A percentile compares a stretch with the other conserved stretches of the same genome.
These are phyloP conservation scores for Teleopsis dalmanni DNA, from an alignment of 1,140 invertebrate genomes.

Conservation along the genomic window DNA sequence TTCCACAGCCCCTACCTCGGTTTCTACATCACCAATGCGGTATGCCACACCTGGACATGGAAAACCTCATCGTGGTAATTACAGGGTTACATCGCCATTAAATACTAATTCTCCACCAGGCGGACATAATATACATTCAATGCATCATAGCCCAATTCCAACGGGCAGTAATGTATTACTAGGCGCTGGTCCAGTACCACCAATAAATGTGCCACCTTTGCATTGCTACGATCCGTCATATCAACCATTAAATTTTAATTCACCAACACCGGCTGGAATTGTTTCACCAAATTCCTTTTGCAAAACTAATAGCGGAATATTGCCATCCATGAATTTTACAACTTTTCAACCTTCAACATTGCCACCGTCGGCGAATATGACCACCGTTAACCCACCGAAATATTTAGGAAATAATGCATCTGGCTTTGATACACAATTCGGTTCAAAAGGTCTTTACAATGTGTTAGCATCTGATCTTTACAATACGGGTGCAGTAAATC, in stretches of 20 bases:
- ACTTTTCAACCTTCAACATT: not conserved
- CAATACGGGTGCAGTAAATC: not conserved
- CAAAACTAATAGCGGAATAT: conserved; percentile 2
- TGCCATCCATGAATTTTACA: conserved; percentile 4
- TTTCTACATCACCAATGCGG: conserved; percentile 23
- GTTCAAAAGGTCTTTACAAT: conserved; percentile 2
- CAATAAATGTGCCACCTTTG: conserved; percentile 1
- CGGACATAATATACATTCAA: conserved; percentile 9
- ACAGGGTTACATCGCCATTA: conserved; percentile 6
- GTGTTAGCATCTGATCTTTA: not conserved
- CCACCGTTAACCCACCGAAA: conserved; percentile 16
- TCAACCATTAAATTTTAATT: conserved; percentile 3
- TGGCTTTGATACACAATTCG: not conserved
- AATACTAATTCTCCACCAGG: conserved; percentile 3
- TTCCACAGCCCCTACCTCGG: not conserved
- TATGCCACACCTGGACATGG: conserved; percentile 15
- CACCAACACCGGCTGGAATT: not conserved
- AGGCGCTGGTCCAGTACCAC: not conserved
- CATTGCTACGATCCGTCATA: conserved; percentile 4
- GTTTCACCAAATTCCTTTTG: conserved; percentile 4
- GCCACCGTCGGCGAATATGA: conserved; percentile 11
- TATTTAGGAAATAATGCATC: conserved; percentile 9
- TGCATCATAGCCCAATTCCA: conserved; percentile 27
- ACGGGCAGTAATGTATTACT: conserved; percentile 1
- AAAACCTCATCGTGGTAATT: conserved; percentile 3